Evolutionary conservation across 1,140 invertebrate species (phyloP).

Genomic region (Drosophila paulistorum): DNA sequence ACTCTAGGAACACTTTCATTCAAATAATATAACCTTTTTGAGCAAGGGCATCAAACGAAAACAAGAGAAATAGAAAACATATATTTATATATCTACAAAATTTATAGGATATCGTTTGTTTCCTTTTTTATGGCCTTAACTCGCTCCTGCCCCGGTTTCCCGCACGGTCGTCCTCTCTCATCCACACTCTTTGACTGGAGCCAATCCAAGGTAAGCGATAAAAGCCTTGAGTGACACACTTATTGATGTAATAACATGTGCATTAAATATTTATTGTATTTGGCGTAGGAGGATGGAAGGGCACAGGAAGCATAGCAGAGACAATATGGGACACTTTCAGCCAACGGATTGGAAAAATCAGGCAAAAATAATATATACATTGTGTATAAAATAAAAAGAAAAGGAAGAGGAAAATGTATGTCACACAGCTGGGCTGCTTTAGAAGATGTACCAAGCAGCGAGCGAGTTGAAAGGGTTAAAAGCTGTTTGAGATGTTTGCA

Average conservation of each 20-base stretch:
- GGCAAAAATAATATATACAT: slow-evolving; percentile 3
- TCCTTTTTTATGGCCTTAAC: slow-evolving; percentile 14
- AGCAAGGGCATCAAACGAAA: background rate
- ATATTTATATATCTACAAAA: slow-evolving; percentile 39
- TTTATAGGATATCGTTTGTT: slow-evolving; percentile 3
- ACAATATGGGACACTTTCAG: background rate
- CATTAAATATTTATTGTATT: slow-evolving; percentile 82
- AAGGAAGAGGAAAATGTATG: background rate
- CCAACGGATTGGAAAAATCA: slow-evolving; percentile 8
- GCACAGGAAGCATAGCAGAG: background rate
- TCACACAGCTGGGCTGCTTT: slow-evolving; percentile 7
- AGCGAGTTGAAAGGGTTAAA: slow-evolving; percentile 7
- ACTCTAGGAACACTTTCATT: too few relatives aligned
- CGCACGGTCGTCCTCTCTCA: background rate
- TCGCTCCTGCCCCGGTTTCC: background rate
- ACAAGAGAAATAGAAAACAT: slow-evolving; percentile 8
- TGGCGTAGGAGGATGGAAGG: background rate
- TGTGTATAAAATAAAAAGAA: background rate
- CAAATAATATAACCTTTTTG: background rate
- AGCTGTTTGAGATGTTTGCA: slow-evolving; percentile 8
- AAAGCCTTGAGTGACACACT: slow-evolving; percentile 77
- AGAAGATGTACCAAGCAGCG: background rate
- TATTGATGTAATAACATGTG: slow-evolving; percentile 81
- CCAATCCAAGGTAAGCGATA: slow-evolving; percentile 55
- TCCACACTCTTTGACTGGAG: slow-evolving; percentile 15